Percentiles rank a stretch among this genome's conserved stretches.
Conservation (phyloP, 2,113 vertebrate genomes). For the Anseranas semipalmata region DNA sequence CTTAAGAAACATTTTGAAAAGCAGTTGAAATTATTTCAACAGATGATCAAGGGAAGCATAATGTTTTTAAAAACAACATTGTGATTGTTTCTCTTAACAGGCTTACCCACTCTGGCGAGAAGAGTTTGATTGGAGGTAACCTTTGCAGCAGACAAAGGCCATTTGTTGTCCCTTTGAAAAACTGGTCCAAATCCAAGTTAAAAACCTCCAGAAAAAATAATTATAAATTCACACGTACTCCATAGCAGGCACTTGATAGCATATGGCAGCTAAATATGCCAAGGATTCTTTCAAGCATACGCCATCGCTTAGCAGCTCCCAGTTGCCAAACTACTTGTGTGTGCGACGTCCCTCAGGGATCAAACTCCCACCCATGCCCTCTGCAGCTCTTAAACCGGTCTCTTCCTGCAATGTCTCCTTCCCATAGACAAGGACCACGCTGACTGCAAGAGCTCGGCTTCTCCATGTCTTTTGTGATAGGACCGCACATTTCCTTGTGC, state of each 20-base stretch:
- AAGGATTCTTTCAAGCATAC: slow-evolving; percentile 8
- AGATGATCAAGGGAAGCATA: neutral
- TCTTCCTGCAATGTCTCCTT: neutral
- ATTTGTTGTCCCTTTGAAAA: slow-evolving; percentile 7
- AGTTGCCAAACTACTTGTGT: neutral
- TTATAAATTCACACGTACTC: neutral
- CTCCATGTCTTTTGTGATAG: neutral
- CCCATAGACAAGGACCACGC: neutral
- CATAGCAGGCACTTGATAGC: slow-evolving; percentile 23
- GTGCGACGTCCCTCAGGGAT: neutral
- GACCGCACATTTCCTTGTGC: neutral
- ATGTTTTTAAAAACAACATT: neutral
- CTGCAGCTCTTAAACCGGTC: neutral
- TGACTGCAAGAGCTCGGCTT: neutral
- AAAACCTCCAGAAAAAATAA: neutral
- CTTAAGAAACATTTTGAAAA: slow-evolving; percentile 18
- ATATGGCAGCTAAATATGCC: slow-evolving; percentile 35
- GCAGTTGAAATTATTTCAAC: neutral
- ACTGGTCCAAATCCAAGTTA: slow-evolving; percentile 7
- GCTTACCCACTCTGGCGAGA: neutral
- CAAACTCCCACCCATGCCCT: neutral
- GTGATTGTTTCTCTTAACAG: slow-evolving; percentile 3
- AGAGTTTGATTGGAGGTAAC: neutral
- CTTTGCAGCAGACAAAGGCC: neutral
- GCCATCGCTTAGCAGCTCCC: slow-evolving; percentile 15